Base-by-base conservation (phyloP, 2,888 invertebrate species). In the Cotesia congregata region DNA sequence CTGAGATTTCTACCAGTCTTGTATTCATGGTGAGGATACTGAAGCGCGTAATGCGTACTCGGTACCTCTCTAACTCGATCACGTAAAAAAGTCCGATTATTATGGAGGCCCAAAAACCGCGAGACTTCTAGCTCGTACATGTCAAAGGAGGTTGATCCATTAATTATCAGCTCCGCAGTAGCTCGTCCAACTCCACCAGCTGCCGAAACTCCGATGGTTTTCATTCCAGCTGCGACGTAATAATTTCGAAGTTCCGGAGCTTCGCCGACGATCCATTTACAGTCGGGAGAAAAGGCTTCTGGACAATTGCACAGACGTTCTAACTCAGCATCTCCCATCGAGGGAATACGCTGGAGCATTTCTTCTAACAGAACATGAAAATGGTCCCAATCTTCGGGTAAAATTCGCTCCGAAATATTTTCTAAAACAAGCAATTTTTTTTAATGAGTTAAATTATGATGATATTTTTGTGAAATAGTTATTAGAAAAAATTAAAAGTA, bases 231-330 rank as follows among this genome's bases (percentile, higher is more conserved):
- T 0, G 98, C 97, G 62, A 99, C 94, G 64, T 86, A 88, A 82
- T 87, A 89, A 84, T 88, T 87, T 79, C 86, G 85, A 86, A 96
- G 96, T 92, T 98, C 98, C 0, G 98, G 96, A 2, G 96, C 93
- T 91, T 98, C 96, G 0, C 99, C 99, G 0, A 99, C 92, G 74
- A 98, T 96, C 95, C 97, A 97, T 87, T 95, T 96, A 89, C 97
- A 97, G 88, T 99, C 99, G 0, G 99, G 98, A 4, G 98, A 97
- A 90, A 98, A 99, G 1, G 96, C 96, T 90, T 98, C 98, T 0
- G 98, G 94, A 0, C 96, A 95, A 86, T 97, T 97, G 84, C 94
- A 94, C 12, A 99, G 91, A 80, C 94, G 93, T 83, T 97, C 95
- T 15, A 98, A 91, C 6, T 93, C 91, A 0, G 95, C 95, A 67